A percentile compares a stretch with the other conserved stretches of the same genome.
phyloP scores from a whole-genome alignment of 2,113 vertebrate genomes.

The Neodontobutis hainanensis region DNA sequence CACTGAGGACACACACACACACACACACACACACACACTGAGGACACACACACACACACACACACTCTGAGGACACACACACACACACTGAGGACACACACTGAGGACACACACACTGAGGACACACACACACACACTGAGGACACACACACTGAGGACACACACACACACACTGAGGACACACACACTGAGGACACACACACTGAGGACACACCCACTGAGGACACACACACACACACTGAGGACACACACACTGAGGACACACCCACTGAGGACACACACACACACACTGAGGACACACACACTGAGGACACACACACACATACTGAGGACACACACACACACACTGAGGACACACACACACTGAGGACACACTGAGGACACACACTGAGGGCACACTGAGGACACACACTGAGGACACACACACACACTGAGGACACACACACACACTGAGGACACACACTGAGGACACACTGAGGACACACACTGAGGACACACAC shows the following conservation, averaged over 20 bases:
- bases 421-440: neutral
- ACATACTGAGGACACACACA: constrained; percentile 3
- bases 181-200: neutral
- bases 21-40: neutral
- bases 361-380: neutral
- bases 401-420: constrained; percentile 2
- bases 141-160: too few species aligned
- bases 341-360: neutral
- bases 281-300: neutral
- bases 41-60: neutral
- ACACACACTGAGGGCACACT: too few species aligned
- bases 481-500: neutral
- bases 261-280: constrained; percentile 1
- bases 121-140: constrained; percentile 1
- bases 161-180: neutral
- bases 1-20: neutral
- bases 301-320: neutral
- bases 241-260: neutral
- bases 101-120: too few species aligned
- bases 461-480: neutral
- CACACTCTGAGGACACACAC: constrained; percentile 1
- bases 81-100: neutral
- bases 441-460: constrained; percentile 5
- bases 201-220: too few species aligned
- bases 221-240: neutral